Percentiles rank a stretch among this genome's conserved stretches.
These are phyloP conservation scores for Psettodes erumei DNA, from an alignment of 2,113 vertebrate genomes.

Conservation along the genomic window DNA sequence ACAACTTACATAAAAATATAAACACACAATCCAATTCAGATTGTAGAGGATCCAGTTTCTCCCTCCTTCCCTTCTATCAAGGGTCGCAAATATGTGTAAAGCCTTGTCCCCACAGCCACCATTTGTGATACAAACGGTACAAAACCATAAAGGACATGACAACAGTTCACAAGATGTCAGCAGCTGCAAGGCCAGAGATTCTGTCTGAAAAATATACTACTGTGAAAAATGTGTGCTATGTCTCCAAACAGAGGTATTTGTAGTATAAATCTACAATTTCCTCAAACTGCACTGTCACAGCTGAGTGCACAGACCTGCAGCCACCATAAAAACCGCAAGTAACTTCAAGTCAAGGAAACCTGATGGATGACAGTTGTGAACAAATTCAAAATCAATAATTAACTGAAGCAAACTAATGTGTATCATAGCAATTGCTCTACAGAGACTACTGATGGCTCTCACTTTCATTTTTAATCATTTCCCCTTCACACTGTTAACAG, in stretches of 20 bases:
- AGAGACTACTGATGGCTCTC: constrained; percentile 2
- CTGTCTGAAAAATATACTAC: constrained; percentile 1
- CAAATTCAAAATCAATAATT: constrained; percentile 30
- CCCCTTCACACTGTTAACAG: constrained; percentile 13
- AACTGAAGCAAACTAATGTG: constrained; percentile 7
- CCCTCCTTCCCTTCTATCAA: not conserved
- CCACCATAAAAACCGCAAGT: not conserved
- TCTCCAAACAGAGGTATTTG: not conserved
- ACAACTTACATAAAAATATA: not conserved
- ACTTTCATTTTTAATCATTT: constrained; percentile 14
- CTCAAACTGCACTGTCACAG: not conserved
- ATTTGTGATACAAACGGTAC: constrained; percentile 42
- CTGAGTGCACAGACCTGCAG: not conserved
- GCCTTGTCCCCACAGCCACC: constrained; percentile 5
- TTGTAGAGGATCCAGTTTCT: not conserved
- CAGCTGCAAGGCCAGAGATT: constrained; percentile 6
- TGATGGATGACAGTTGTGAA: constrained; percentile 11
- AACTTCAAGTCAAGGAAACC: constrained; percentile 1
- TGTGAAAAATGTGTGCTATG: not conserved
- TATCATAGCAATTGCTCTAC: constrained; percentile 10
- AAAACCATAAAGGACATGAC: constrained; percentile 32
- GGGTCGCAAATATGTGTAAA: not conserved
- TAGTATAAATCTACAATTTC: not conserved
- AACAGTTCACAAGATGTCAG: constrained; percentile 38
- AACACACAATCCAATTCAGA: not conserved